Percentiles rank a stretch among this genome's conserved stretches.
Conservation (phyloP, 2,113 vertebrate species). For the Odocoileus virginianus region DNA sequence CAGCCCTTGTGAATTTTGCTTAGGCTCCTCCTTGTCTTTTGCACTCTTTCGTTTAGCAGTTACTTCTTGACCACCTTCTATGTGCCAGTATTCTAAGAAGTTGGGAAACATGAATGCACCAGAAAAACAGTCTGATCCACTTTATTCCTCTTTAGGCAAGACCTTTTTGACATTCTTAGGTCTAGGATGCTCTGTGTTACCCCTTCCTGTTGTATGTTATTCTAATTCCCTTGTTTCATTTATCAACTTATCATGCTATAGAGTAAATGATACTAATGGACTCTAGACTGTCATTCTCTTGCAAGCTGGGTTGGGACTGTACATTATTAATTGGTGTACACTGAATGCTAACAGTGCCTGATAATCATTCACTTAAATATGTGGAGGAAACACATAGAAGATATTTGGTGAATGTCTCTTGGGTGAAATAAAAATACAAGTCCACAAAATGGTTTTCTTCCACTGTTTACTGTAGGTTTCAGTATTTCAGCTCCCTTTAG, state of each 20-base stretch:
- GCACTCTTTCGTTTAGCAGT: background rate
- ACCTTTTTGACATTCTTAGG: background rate
- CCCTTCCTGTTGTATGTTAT: background rate
- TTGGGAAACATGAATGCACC: background rate
- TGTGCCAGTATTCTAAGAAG: background rate
- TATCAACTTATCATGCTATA: background rate
- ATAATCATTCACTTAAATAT: background rate
- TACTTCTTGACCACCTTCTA: background rate
- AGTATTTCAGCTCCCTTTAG: background rate
- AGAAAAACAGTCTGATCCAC: background rate
- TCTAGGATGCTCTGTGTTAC: background rate
- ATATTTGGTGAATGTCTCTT: background rate
- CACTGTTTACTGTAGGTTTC: background rate
- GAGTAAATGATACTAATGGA: background rate
- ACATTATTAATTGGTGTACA: background rate
- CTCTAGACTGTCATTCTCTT: constrained; percentile 27
- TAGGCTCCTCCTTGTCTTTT: background rate
- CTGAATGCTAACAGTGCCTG: background rate
- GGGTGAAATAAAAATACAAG: background rate
- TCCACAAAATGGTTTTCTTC: background rate
- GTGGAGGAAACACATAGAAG: background rate
- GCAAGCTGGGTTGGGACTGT: background rate
- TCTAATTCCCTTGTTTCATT: constrained; percentile 14
- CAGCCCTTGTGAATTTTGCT: background rate
- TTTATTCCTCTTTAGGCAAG: background rate